phyloP scores from a whole-genome alignment of 2,888 invertebrate genomes.

The Eustalomyia histrio region DNA sequence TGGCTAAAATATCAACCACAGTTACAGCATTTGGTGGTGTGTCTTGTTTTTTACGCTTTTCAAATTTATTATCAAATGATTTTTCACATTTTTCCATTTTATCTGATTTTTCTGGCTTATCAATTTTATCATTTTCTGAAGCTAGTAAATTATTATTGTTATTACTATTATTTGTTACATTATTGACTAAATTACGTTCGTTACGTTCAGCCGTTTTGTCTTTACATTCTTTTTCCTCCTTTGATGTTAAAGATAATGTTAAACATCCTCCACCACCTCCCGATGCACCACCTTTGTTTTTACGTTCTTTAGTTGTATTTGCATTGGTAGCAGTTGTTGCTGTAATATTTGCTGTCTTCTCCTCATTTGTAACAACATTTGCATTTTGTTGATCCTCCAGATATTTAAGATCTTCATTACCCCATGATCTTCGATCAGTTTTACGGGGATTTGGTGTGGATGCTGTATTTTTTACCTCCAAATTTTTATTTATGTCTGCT shows the following conservation, averaged over 20 bases:
- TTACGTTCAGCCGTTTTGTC: slow-evolving; percentile 64
- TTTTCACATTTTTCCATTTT: slow-evolving; percentile 45
- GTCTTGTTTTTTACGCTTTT: slow-evolving; percentile 57
- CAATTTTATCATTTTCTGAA: slow-evolving; percentile 22
- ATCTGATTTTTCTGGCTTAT: slow-evolving; percentile 45
- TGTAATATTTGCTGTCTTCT: slow-evolving; percentile 61
- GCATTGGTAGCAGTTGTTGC: slow-evolving; percentile 29
- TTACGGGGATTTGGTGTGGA: slow-evolving; percentile 68
- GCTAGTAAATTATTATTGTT: not conserved
- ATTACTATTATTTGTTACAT: slow-evolving; percentile 6
- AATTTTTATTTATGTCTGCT: slow-evolving; percentile 74
- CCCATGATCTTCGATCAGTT: slow-evolving; percentile 84
- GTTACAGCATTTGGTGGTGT: slow-evolving; percentile 58
- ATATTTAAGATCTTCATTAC: slow-evolving; percentile 83
- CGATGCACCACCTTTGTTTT: slow-evolving; percentile 32
- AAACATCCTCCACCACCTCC: slow-evolving; percentile 12
- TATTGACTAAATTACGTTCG: slow-evolving; percentile 59
- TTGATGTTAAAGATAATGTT: slow-evolving; percentile 5
- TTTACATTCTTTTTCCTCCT: slow-evolving; percentile 60
- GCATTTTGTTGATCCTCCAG: slow-evolving; percentile 72
- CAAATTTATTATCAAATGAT: slow-evolving; percentile 55
- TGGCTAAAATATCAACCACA: slow-evolving; percentile 68
- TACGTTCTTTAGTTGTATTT: slow-evolving; percentile 43
- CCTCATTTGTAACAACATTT: slow-evolving; percentile 69
- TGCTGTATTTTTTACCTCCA: slow-evolving; percentile 66